Conservation (phyloP, 2,888 invertebrate species). For the Nasonia oneida region DNA sequence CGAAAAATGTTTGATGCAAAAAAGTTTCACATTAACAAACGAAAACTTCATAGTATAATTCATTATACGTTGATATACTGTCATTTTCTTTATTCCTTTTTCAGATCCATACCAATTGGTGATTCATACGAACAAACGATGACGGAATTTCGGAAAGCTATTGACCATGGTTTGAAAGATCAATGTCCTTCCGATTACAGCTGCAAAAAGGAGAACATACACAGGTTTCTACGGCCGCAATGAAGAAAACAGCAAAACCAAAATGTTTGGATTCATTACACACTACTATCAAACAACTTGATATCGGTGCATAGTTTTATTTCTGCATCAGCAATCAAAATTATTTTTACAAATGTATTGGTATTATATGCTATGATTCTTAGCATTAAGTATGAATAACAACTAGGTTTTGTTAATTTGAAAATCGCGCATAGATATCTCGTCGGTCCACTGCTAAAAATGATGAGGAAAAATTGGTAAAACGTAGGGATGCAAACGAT, state of each 20-base stretch:
- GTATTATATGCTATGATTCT: conserved; percentile 49
- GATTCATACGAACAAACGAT: conserved; percentile 84
- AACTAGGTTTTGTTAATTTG: conserved; percentile 43
- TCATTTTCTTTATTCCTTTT: conserved; percentile 61
- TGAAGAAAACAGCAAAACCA: conserved; percentile 57
- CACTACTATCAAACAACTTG: conserved; percentile 55
- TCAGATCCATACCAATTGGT: conserved; percentile 81
- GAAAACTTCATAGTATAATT: conserved; percentile 3
- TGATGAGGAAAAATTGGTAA: conserved; percentile 37
- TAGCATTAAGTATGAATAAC: conserved; percentile 55
- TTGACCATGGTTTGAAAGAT: conserved; percentile 83
- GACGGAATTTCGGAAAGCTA: conserved; percentile 84
- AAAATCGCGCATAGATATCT: conserved; percentile 57
- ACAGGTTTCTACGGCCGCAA: conserved; percentile 71
- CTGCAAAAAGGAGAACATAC: conserved; percentile 75
- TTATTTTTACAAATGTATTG: conserved; percentile 60
- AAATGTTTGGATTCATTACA: conserved; percentile 48
- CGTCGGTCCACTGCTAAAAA: conserved; percentile 33
- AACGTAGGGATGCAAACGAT: conserved; percentile 12
- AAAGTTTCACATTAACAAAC: conserved; percentile 8
- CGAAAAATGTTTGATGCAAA: not conserved
- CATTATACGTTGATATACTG: not conserved
- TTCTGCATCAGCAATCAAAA: conserved; percentile 58
- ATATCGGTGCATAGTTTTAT: conserved; percentile 61
- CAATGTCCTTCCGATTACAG: conserved; percentile 74